Evolutionary conservation across 2,797 vertebrate genomes (phyloP), one percentile per base, ranked within the genome.

Genomic region (Babyrousa celebensis): DNA sequence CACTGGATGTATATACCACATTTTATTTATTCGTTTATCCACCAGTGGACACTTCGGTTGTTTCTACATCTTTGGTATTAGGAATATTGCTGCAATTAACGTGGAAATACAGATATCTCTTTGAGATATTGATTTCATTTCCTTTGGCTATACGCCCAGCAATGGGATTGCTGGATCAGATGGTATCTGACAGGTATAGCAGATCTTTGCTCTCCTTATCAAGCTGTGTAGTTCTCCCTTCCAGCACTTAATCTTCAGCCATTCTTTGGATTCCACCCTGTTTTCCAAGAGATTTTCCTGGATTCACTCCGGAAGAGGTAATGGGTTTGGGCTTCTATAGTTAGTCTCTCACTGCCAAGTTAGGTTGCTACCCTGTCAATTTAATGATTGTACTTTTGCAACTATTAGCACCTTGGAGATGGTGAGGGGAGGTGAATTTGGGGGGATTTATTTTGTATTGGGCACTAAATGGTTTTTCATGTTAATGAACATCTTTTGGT

Each of bases 401-500:
- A 67, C 18, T 40, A 58, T 89, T 79, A 75, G 72, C 40, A 82
- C 90, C 62, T 70, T n/a, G 43, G 25, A 91, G 27, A 18, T 85
- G 15, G 17, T 89, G 48, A 17, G 6, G 9, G 23, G 20, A 74
- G 52, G 25, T 85, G 15, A 72, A 92, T 63, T 94, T 79, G 52
- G 23, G 12, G 25, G 18, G 17, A 36, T 25, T 86, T 87, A 63
- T 89, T 95, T 93, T 82, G 83, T 67, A 82, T n/a, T 18, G 48
- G 58, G 23, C 68, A 92, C 63, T 27, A 86, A 95, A 94, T 9
- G 58, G 12, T 15, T 93, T 95, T 95, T 75, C 52, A 88, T 85
- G n/a, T 40, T 96, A 92, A 96, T 85, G 16, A 96, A 52, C 56
- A 84, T 1, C 10, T 89, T 97, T 82, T 71, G 16, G 23, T 95